phyloP scores from a whole-genome alignment of 1,140 invertebrate species.

The Lanistes nyassanus region DNA sequence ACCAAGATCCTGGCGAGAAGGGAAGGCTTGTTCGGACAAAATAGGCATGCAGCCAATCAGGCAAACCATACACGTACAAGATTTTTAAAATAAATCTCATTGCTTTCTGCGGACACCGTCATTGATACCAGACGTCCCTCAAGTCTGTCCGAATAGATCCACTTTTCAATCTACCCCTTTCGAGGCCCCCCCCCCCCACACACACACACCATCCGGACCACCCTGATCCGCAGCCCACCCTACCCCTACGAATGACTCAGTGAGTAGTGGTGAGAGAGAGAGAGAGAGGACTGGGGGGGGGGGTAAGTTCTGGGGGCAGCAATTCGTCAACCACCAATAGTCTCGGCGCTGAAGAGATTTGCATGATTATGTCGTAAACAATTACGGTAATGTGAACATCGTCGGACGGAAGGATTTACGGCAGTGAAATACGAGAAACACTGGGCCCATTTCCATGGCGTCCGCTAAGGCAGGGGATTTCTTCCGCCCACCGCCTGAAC shows the following conservation, averaged over 20 bases:
- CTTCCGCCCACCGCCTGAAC: too few relatives aligned
- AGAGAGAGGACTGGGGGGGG: not conserved
- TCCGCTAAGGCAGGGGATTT: too few relatives aligned
- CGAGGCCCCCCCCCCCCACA: slow-evolving; percentile 8
- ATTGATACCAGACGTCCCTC: too few relatives aligned
- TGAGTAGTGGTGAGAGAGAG: not conserved
- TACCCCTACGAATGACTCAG: not conserved
- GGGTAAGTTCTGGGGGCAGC: not conserved
- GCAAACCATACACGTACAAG: too few relatives aligned
- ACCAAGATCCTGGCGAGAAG: too few relatives aligned
- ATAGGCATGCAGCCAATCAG: too few relatives aligned
- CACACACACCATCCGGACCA: not conserved
- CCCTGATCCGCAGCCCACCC: not conserved
- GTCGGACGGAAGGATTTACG: not conserved
- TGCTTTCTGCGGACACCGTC: too few relatives aligned
- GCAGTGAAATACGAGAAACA: not conserved
- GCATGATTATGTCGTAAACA: slow-evolving; percentile 20
- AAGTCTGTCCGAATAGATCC: too few relatives aligned
- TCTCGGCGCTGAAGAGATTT: not conserved
- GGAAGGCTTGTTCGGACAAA: too few relatives aligned
- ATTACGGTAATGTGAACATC: slow-evolving; percentile 14
- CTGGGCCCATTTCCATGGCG: too few relatives aligned
- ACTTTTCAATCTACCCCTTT: too few relatives aligned
- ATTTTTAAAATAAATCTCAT: too few relatives aligned
- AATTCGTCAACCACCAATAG: slow-evolving; percentile 2